Evolutionary conservation across 1,140 invertebrate species (phyloP).

Genomic region (Orius laevigatus): DNA sequence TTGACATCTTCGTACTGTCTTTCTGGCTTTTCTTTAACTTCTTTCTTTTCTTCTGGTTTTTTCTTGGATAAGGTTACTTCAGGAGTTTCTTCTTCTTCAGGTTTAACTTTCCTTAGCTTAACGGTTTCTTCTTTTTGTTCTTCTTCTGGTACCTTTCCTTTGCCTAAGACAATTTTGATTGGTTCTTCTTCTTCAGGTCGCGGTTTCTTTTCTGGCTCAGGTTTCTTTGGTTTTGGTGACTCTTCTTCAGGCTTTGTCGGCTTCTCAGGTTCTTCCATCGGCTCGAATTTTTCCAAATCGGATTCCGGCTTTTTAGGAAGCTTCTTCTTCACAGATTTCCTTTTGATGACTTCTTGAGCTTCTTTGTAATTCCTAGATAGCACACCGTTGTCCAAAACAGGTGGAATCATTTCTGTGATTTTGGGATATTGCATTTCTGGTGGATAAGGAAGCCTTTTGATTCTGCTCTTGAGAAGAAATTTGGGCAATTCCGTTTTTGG

Average conservation of each 20-base stretch:
- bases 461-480: conserved; percentile 45
- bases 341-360: conserved; percentile 25
- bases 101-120: conserved; percentile 15
- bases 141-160: conserved; percentile 18
- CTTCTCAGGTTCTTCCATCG: conserved; percentile 33
- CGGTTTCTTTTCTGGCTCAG: conserved; percentile 25
- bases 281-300: conserved; percentile 19
- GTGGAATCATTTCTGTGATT: conserved; percentile 20
- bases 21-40: conserved; percentile 20
- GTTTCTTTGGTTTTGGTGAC: conserved; percentile 21
- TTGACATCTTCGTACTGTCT: conserved; percentile 20
- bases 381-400: conserved; percentile 23
- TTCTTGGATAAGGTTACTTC: conserved; percentile 24
- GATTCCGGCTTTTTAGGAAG: conserved; percentile 28
- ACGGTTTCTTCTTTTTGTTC: conserved; percentile 16
- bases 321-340: conserved; percentile 22
- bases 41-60: conserved; percentile 20
- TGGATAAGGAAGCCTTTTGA: conserved; percentile 31
- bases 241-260: conserved; percentile 14
- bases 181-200: conserved; percentile 15
- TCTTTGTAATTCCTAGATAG: conserved; percentile 26
- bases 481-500: conserved; percentile 33
- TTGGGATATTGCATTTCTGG: conserved; percentile 20
- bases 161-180: conserved; percentile 13
- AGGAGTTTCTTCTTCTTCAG: conserved; percentile 20